A percentile compares a stretch with the other conserved stretches of the same genome.
Conservation (phyloP, 2,888 invertebrate genomes). For the Nephrocerus scutellatus region DNA sequence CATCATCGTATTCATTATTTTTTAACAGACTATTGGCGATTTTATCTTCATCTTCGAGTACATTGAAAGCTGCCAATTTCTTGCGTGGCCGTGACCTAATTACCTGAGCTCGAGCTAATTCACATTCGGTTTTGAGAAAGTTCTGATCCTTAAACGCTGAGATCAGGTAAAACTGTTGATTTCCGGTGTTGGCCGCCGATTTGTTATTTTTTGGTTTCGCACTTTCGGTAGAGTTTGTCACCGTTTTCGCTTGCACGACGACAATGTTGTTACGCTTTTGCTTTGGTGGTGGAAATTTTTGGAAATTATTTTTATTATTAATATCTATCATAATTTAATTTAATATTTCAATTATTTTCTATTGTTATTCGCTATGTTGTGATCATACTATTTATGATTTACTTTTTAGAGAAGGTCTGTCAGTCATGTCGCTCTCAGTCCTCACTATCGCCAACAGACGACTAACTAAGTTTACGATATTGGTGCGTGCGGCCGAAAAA, state of each 20-base stretch:
- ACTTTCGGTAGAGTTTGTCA: too few species aligned
- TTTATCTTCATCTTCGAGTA: constrained; percentile 1
- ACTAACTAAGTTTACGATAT: too few species aligned
- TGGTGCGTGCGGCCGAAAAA: too few species aligned
- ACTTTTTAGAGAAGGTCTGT: too few species aligned
- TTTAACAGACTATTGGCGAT: constrained; percentile 12
- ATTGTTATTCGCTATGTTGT: neutral
- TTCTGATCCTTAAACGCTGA: constrained; percentile 41
- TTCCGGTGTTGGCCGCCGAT: constrained; percentile 27
- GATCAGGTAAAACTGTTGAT: constrained; percentile 37
- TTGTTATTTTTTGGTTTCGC: constrained; percentile 13
- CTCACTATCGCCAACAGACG: too few species aligned
- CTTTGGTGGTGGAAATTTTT: constrained; percentile 39
- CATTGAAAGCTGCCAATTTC: constrained; percentile 1
- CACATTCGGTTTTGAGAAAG: constrained; percentile 44
- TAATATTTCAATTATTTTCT: constrained; percentile 30
- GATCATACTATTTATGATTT: constrained; percentile 18
- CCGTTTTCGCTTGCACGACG: constrained; percentile 15
- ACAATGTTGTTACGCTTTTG: constrained; percentile 25
- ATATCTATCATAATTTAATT: constrained; percentile 40
- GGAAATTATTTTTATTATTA: constrained; percentile 39
- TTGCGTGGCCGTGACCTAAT: constrained; percentile 5
- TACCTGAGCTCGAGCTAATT: constrained; percentile 43
- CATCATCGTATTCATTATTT: constrained; percentile 10
- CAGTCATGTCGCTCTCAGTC: too few species aligned